Conservation (phyloP, 2,888 invertebrate genomes). For the Drosophila affinis region DNA sequence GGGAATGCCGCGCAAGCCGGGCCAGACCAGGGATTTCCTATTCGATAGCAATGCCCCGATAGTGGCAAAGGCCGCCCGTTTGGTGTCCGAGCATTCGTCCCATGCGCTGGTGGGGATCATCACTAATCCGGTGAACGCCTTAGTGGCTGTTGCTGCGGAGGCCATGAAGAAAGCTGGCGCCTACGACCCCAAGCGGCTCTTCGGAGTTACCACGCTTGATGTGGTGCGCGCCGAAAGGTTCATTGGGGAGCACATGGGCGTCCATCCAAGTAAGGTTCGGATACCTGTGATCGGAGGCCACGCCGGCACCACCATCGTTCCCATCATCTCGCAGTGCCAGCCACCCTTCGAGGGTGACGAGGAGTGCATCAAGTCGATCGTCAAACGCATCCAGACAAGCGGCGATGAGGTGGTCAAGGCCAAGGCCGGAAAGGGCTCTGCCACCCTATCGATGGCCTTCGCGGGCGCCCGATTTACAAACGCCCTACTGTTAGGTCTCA, state of each 20-base stretch:
- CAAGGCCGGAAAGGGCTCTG: slow-evolving; percentile 98
- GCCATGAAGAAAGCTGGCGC: slow-evolving; percentile 89
- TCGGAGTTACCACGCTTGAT: slow-evolving; percentile 97
- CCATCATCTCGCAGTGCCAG: slow-evolving; percentile 94
- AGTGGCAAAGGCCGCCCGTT: slow-evolving; percentile 91
- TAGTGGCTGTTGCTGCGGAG: slow-evolving; percentile 97
- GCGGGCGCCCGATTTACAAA: slow-evolving; percentile 95
- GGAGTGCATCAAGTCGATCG: slow-evolving; percentile 91
- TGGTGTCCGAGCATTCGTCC: slow-evolving; percentile 91
- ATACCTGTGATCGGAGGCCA: slow-evolving; percentile 98
- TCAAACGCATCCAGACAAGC: slow-evolving; percentile 96
- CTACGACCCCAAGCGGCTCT: slow-evolving; percentile 93
- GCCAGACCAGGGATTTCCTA: slow-evolving; percentile 97
- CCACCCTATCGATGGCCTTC: slow-evolving; percentile 98
- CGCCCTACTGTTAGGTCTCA: slow-evolving; percentile 92
- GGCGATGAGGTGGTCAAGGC: slow-evolving; percentile 95
- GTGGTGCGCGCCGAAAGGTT: slow-evolving; percentile 96
- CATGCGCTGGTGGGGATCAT: slow-evolving; percentile 96
- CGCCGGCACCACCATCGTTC: slow-evolving; percentile 98
- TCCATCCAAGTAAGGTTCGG: slow-evolving; percentile 91
- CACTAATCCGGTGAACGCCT: slow-evolving; percentile 98
- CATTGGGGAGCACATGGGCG: slow-evolving; percentile 92
- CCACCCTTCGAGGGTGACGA: slow-evolving; percentile 91
- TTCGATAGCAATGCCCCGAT: slow-evolving; percentile 98
- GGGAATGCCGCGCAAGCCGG: slow-evolving; percentile 97